phyloP scores from a whole-genome alignment of 2,797 vertebrate genomes.

The Megaceryle alcyon region DNA sequence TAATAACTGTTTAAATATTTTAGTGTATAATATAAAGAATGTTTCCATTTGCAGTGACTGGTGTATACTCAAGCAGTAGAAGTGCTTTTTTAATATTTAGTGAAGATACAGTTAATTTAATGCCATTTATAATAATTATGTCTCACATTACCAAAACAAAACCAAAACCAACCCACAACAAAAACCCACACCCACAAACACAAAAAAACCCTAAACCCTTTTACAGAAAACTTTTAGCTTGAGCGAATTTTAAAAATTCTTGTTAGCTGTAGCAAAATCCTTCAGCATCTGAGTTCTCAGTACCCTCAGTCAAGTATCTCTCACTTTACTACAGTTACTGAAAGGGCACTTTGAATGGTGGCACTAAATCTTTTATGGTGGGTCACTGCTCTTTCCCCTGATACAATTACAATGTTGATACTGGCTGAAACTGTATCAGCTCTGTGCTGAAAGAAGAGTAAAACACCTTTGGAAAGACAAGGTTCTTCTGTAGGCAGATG shows the following conservation, averaged over 20 bases:
- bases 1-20: constrained; percentile 55
- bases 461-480: constrained; percentile 5
- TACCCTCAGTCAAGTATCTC: background rate
- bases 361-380: constrained; percentile 31
- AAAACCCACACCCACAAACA: background rate
- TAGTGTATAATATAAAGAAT: constrained; percentile 41
- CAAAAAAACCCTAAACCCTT: background rate
- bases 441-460: constrained; percentile 17
- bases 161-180: background rate
- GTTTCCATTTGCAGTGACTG: constrained; percentile 47
- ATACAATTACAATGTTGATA: background rate
- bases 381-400: background rate
- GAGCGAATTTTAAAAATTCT: constrained; percentile 1
- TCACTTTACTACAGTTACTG: background rate
- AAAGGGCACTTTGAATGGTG: constrained; percentile 2
- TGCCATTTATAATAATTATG: background rate
- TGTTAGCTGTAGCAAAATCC: background rate
- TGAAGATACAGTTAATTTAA: constrained; percentile 45
- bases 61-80: constrained; percentile 31
- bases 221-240: background rate
- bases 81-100: constrained; percentile 32
- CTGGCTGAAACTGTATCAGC: background rate
- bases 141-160: background rate
- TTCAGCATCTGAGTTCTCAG: constrained; percentile 11
- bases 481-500: background rate